Evolutionary conservation across 2,888 invertebrate genomes (phyloP).

Genomic region (Crocallis elinguaria): DNA sequence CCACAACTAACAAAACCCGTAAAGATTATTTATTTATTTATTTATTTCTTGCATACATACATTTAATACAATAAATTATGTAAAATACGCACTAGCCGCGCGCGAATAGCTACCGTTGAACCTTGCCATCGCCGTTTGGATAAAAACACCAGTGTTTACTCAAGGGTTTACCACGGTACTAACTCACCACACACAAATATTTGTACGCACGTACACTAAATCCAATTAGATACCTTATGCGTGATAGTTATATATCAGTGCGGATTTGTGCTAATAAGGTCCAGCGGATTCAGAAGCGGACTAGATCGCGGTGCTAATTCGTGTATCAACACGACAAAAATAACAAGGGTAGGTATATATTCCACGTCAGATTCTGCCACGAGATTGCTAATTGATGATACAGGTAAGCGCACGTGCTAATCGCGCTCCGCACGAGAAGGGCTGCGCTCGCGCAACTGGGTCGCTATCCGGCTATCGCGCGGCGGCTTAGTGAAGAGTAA

Average conservation of each 20-base stretch:
- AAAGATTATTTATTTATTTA: no score
- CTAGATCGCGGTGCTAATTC: conserved; percentile 8
- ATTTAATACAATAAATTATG: no score
- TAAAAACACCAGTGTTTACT: background rate
- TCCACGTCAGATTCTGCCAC: background rate
- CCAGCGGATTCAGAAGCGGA: background rate
- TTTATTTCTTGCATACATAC: no score
- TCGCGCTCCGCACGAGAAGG: background rate
- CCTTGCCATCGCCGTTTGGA: background rate
- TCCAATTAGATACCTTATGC: conserved; percentile 12
- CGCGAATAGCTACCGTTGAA: no score
- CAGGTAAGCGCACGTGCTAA: conserved; percentile 6
- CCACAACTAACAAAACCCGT: no score
- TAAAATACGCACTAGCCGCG: no score
- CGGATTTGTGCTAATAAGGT: conserved; percentile 15
- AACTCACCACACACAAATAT: conserved; percentile 2
- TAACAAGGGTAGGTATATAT: conserved; percentile 1
- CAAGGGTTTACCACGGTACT: background rate
- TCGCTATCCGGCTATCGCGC: background rate
- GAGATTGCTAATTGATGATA: conserved; percentile 1
- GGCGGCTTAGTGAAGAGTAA: background rate
- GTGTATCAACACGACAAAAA: conserved; percentile 6
- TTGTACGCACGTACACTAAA: conserved; percentile 1
- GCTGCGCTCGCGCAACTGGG: background rate
- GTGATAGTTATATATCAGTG: conserved; percentile 12